phyloP scores from a whole-genome alignment of 2,888 invertebrate genomes.

The Geophilus truncorum region DNA sequence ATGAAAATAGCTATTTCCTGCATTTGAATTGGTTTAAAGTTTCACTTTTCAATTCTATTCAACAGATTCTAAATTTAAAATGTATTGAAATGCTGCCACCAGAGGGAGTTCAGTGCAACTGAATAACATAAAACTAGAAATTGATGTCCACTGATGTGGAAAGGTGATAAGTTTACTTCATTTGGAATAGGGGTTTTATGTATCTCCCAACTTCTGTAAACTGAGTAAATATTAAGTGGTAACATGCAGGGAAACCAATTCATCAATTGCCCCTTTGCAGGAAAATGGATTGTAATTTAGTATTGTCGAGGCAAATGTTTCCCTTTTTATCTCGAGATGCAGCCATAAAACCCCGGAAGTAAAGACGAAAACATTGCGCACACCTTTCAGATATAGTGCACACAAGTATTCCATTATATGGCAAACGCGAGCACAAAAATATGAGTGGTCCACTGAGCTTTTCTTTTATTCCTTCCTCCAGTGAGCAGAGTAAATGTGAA shows the following conservation, averaged over 20 bases:
- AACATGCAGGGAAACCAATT: not conserved
- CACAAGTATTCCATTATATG: not conserved
- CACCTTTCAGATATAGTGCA: not conserved
- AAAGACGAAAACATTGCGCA: not conserved
- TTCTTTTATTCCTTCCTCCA: not conserved
- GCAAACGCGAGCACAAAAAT: not conserved
- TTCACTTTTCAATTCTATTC: too few species aligned
- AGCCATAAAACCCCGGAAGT: constrained; percentile 5
- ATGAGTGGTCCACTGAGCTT: constrained; percentile 10
- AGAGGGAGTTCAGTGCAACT: too few species aligned
- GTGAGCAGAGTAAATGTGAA: not conserved
- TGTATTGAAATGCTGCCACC: too few species aligned
- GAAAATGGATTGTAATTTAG: not conserved
- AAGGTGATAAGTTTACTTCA: too few species aligned
- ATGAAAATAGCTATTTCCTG: too few species aligned
- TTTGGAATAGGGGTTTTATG: too few species aligned
- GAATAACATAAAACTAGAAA: too few species aligned
- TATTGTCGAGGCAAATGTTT: not conserved
- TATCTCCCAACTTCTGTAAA: too few species aligned
- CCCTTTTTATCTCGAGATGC: not conserved
- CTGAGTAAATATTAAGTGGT: too few species aligned
- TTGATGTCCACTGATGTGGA: too few species aligned
- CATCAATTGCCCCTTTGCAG: not conserved
- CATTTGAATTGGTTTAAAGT: too few species aligned
- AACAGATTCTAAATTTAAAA: too few species aligned